These are phyloP conservation scores for Penaeus chinensis DNA, from an alignment of 1,140 invertebrate genomes.

Conservation along the genomic window DNA sequence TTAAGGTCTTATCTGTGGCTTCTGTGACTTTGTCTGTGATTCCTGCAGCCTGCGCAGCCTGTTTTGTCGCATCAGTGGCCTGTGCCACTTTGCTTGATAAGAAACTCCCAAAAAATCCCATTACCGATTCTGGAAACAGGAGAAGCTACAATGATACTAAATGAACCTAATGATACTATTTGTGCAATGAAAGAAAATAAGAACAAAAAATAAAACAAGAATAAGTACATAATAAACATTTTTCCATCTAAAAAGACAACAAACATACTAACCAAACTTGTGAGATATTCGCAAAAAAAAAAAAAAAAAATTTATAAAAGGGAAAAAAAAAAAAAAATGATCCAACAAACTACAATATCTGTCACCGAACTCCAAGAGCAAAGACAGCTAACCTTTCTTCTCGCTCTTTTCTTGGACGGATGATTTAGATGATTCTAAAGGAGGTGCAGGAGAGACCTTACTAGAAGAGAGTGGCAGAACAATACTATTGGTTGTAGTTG, in stretches of 20 bases:
- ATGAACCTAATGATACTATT: no score
- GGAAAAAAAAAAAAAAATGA: background rate
- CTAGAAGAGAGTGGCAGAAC: background rate
- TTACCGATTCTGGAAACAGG: slow-evolving; percentile 20
- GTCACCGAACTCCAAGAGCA: no score
- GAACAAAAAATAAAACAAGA: no score
- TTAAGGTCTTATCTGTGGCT: background rate
- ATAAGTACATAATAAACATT: no score
- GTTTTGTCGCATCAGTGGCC: background rate
- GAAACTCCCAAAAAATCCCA: slow-evolving; percentile 27
- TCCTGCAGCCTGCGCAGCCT: slow-evolving; percentile 23
- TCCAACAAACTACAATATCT: background rate
- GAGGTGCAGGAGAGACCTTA: background rate
- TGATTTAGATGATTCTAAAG: background rate
- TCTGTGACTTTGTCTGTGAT: slow-evolving; percentile 1
- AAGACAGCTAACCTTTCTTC: slow-evolving; percentile 28
- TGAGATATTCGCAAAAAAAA: background rate
- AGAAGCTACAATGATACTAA: no score
- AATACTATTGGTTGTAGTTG: background rate
- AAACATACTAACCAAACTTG: background rate
- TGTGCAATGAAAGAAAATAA: no score
- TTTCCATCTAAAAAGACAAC: no score
- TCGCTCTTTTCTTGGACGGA: slow-evolving; percentile 1
- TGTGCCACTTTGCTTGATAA: background rate
- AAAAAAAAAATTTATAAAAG: background rate